Evolutionary conservation across 2,888 invertebrate genomes (phyloP).

Genomic region (Caenorhabditis panamensis): DNA sequence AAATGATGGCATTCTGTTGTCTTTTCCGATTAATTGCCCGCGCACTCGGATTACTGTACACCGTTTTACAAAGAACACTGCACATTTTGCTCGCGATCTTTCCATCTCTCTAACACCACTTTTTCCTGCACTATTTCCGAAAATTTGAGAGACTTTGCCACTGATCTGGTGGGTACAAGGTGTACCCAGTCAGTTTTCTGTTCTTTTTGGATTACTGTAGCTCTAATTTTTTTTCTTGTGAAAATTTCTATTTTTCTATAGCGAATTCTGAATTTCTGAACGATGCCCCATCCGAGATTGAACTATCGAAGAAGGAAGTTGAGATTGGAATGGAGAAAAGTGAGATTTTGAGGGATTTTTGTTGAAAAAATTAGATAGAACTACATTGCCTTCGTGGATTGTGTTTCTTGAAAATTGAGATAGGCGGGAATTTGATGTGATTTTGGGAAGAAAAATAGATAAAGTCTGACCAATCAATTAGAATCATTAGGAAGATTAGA

Average conservation of each 20-base stretch:
- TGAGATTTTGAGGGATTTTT: constrained; percentile 9
- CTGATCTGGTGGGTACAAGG: background rate
- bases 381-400: too few species aligned
- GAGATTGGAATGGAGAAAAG: constrained; percentile 44
- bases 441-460: too few species aligned
- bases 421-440: background rate
- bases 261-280: background rate
- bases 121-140: background rate
- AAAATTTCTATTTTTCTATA: background rate
- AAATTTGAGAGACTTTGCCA: too few species aligned
- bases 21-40: constrained; percentile 32
- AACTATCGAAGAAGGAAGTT: constrained; percentile 21
- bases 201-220: too few species aligned
- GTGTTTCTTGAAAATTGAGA: background rate
- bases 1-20: constrained; percentile 24
- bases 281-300: constrained; percentile 51
- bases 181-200: background rate
- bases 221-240: background rate
- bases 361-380: background rate
- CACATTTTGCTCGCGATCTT: constrained; percentile 30
- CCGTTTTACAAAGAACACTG: constrained; percentile 1
- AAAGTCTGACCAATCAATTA: too few species aligned
- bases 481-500: too few species aligned
- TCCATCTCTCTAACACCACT: background rate
- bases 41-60: constrained; percentile 39